phyloP scores from a whole-genome alignment of 2,888 invertebrate genomes.

The Zelleria hepariella region DNA sequence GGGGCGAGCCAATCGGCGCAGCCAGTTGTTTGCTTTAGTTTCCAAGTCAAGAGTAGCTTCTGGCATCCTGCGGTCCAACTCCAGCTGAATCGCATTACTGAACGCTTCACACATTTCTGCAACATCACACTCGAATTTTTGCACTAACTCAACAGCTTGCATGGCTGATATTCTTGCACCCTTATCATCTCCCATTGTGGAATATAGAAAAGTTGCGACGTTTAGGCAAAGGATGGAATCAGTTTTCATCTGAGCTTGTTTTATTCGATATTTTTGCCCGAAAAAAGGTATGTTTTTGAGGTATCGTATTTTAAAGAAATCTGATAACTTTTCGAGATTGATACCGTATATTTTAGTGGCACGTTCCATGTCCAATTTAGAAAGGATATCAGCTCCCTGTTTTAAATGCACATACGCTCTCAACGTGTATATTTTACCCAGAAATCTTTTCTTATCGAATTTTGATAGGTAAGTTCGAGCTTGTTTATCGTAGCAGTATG shows the following conservation, averaged over 20 bases:
- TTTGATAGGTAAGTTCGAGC: background rate
- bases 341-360: constrained; percentile 43
- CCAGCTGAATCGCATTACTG: constrained; percentile 56
- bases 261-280: constrained; percentile 29
- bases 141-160: constrained; percentile 41
- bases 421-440: constrained; percentile 48
- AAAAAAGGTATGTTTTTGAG: constrained; percentile 10
- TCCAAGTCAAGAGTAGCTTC: constrained; percentile 47
- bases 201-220: constrained; percentile 43
- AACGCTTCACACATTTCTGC: constrained; percentile 59
- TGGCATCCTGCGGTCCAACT: constrained; percentile 45
- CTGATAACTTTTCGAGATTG: constrained; percentile 37
- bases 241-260: constrained; percentile 28
- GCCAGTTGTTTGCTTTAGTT: constrained; percentile 34
- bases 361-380: constrained; percentile 40
- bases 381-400: constrained; percentile 29
- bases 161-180: constrained; percentile 35
- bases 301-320: constrained; percentile 31
- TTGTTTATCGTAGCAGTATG: constrained; percentile 20
- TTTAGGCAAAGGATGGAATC: constrained; percentile 56
- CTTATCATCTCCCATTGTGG: constrained; percentile 40
- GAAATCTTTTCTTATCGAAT: constrained; percentile 35
- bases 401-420: constrained; percentile 40
- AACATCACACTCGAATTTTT: constrained; percentile 44
- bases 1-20: constrained; percentile 36